Percentiles rank a stretch among this genome's conserved stretches.
Evolutionary conservation across 1,140 invertebrate species (phyloP).

Genomic region (Meloidogyne exigua): DNA sequence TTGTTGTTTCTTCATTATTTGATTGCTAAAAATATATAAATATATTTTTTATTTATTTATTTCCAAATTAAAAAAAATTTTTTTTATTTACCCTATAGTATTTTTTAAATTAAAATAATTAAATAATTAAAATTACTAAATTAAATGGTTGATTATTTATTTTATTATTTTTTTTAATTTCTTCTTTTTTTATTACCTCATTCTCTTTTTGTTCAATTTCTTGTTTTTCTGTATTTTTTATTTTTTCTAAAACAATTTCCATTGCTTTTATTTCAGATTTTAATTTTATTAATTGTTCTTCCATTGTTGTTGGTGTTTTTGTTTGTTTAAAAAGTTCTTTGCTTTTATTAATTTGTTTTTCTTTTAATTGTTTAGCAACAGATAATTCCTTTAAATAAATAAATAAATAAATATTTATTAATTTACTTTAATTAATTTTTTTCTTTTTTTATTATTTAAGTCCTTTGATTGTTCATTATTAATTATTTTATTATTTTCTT

Average conservation of each 20-base stretch:
- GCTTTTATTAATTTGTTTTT: neutral
- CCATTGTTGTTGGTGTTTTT: slow-evolving; percentile 6
- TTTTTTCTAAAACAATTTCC: slow-evolving; percentile 3
- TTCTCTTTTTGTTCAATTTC: neutral
- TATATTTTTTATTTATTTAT: no score
- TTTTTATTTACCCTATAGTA: no score
- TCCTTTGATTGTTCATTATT: neutral
- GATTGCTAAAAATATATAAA: neutral
- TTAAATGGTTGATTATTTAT: neutral
- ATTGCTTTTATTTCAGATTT: slow-evolving; percentile 19
- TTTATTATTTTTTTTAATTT: neutral
- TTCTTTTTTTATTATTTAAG: neutral
- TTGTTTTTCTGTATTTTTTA: neutral
- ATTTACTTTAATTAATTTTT: neutral
- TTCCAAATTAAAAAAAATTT: no score
- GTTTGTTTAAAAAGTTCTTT: neutral
- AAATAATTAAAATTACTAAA: neutral
- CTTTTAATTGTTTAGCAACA: neutral
- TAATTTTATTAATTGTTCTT: neutral
- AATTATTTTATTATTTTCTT: neutral
- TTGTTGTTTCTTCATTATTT: neutral
- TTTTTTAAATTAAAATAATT: no score
- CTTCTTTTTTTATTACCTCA: neutral
- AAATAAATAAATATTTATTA: neutral
- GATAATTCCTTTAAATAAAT: slow-evolving; percentile 18